Conservation (phyloP, 2,113 vertebrate species). For the Passer montanus region DNA sequence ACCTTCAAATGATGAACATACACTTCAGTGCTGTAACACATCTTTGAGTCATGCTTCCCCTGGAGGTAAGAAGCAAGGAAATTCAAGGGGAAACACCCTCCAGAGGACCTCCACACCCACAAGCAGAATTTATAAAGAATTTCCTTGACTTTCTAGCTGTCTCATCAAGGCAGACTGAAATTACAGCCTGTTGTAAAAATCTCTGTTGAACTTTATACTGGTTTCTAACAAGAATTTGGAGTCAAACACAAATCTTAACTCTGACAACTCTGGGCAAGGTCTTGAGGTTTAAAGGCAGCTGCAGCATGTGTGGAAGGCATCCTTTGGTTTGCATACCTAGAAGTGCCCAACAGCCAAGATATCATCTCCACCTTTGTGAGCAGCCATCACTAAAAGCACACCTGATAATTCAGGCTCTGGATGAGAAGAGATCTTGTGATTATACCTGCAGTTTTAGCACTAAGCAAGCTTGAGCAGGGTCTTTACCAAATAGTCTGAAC, state of each 20-base stretch:
- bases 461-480: not conserved
- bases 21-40: not conserved
- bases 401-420: not conserved
- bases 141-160: not conserved
- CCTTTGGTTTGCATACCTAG: not conserved
- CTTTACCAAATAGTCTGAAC: not conserved
- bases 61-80: not conserved
- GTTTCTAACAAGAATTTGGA: not conserved
- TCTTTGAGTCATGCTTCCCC: not conserved
- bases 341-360: not conserved
- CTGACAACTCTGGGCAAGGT: not conserved
- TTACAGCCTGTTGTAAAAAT: not conserved
- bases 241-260: not conserved
- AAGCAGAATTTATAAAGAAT: not conserved
- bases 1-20: not conserved
- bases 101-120: not conserved
- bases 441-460: not conserved
- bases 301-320: not conserved
- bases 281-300: not conserved
- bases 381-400: not conserved
- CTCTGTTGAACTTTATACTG: not conserved
- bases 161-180: not conserved
- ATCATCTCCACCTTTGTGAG: not conserved
- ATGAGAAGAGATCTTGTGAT: not conserved
- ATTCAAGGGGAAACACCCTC: not conserved